Evolutionary conservation across 2,888 invertebrate genomes (phyloP).

Genomic region (Dascillus cervinus): DNA sequence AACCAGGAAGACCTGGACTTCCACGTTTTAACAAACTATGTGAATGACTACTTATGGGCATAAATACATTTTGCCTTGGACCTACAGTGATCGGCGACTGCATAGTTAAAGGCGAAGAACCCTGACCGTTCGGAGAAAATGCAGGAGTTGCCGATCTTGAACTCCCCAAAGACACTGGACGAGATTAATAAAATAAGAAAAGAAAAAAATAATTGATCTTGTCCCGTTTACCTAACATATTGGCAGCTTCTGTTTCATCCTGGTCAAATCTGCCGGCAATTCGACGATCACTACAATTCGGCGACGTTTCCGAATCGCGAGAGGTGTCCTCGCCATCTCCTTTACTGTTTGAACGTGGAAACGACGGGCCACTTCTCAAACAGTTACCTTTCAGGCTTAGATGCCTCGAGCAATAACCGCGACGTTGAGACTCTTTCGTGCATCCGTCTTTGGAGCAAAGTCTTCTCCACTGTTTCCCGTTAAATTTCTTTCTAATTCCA

Average conservation of each 20-base stretch:
- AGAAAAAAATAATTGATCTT: conserved; percentile 1
- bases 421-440: conserved; percentile 92
- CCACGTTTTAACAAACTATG: conserved; percentile 42
- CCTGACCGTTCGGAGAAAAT: conserved; percentile 68
- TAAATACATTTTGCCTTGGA: conserved; percentile 79
- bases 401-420: conserved; percentile 95
- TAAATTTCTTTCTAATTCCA: conserved; percentile 97
- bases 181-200: background rate
- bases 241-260: conserved; percentile 94
- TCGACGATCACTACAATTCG: conserved; percentile 66
- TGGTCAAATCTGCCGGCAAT: conserved; percentile 81
- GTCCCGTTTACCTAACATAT: conserved; percentile 80
- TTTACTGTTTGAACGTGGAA: conserved; percentile 51
- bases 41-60: conserved; percentile 72
- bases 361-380: conserved; percentile 35
- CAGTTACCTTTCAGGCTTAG: conserved; percentile 77
- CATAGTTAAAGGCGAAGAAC: conserved; percentile 59
- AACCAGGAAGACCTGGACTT: conserved; percentile 39
- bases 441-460: conserved; percentile 94
- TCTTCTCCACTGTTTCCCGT: conserved; percentile 98
- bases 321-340: conserved; percentile 77
- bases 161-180: conserved; percentile 81
- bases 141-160: conserved; percentile 90
- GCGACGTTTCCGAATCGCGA: conserved; percentile 81
- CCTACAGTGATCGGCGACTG: conserved; percentile 64